Base-by-base conservation (phyloP, 53 echinoderm and acorn worm species). In the Henricia sp. region DNA sequence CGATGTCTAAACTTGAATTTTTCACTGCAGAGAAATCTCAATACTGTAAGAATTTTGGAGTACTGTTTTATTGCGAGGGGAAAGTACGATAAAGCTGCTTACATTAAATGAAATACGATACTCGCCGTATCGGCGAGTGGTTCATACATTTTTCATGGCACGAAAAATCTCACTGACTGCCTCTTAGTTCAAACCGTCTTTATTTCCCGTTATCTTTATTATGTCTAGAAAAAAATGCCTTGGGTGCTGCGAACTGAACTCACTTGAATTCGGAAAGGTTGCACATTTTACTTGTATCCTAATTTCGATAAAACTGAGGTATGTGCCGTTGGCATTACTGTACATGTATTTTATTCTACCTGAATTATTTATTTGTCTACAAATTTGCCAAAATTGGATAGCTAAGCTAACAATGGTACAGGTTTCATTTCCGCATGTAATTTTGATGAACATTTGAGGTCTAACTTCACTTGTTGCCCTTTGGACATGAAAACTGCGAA, bases 61-160 rank as follows among this genome's bases (percentile, higher is more conserved):
- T 58, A 46, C 59, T 35, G 19, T 14, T 59, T 52, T 72, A 20
- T 39, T 76, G 39, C 33, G 19, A 50, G 30, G 4, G 37, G 17
- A 24, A 76, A 58, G 59, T 10, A 25, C 30, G 24, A 27, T 27
- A 26, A 30, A 60, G 59, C 16, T 38, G 76, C 76, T 56, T 59
- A 51, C 76, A 58, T 76, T 76, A 57, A n/a, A 58, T 58, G 76
- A 58, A 76, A 76, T 29, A 59, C 30, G 76, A 76, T 57, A 76
- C 76, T 57, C 46, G 35, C 37, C n/a, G 34, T 73, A 53, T 9
- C 37, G 52, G 53, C 37, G 34, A 34, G 40, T 16, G 37, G 26
- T 43, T 76, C 76, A 76, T 76, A 56, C 76, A 76, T 76, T 59
- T 76, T 76, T 76, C 76, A 76, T 76, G 57, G 76, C 76, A 59